Base-by-base conservation (phyloP, 2,113 vertebrate species). In the Otolemur garnettii region DNA sequence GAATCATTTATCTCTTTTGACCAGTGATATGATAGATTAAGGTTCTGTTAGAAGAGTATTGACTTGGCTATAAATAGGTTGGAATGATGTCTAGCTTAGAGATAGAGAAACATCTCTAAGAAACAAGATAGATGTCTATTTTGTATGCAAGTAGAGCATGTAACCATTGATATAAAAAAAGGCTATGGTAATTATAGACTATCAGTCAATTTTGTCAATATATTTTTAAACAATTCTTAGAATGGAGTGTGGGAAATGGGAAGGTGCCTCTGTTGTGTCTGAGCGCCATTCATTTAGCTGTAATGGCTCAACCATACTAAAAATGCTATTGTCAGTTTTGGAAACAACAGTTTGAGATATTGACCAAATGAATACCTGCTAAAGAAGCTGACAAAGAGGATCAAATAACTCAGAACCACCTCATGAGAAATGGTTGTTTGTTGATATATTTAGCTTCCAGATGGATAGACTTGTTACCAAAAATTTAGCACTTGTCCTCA, bases 221-320 rank as follows among this genome's bases (percentile, higher is more conserved):
- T 83, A 42, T 83, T 86, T 83, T 89, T 72, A 92, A 33, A 87
- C 86, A 45, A 35, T 75, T 42, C 21, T 62, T 78, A 79, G 42
- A 94, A 68, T 77, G 5, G 42, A 9, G 30, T 14, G 4, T 88
- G 55, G 92, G 59, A 53, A 86, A 26, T 64, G 50, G 26, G 6
- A 33, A 10, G 10, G 38, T 82, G 5, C 38, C 24, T 93, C 50
- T 69, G 4, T 35, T 95, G 87, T 84, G 35, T 33, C 33, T 82
- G 80, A 93, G 53, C 30, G 68, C n/a, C 13, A 64, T 74, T 91
- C 26, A 86, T 53, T 91, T 66, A 91, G 13, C 84, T 90, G 28
- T 80, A 87, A 35, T 77, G 1, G 21, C 19, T 79, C 19, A 5
- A 8, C 13, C 14, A 24, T 19, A 64, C n/a, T 84, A 84, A 59